Conservation (phyloP, 2,113 vertebrate species). For the Corvus cornix region DNA sequence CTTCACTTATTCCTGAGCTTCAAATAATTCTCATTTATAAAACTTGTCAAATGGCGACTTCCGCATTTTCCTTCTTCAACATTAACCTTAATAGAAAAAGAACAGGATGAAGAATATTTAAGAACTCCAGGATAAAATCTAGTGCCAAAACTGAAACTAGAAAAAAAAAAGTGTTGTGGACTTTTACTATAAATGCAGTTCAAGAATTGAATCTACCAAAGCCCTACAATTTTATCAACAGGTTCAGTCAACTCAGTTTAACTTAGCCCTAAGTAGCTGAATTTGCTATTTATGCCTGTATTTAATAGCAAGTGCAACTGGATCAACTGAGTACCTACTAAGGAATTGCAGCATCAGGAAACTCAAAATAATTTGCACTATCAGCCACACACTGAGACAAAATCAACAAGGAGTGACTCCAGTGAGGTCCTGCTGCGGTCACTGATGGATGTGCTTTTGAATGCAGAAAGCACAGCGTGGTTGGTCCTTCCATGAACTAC, state of each 20-base stretch:
- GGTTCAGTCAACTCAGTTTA: conserved; percentile 44
- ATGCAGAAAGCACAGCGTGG: background rate
- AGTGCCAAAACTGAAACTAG: conserved; percentile 85
- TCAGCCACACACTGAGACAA: conserved; percentile 28
- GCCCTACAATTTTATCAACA: conserved; percentile 57
- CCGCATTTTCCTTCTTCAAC: conserved; percentile 98
- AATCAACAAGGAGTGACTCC: conserved; percentile 25
- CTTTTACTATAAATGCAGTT: conserved; percentile 75
- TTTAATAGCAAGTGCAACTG: conserved; percentile 58
- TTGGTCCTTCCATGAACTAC: background rate
- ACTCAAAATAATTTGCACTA: conserved; percentile 16
- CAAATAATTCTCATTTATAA: conserved; percentile 95
- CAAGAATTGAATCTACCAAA: conserved; percentile 68
- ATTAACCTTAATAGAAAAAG: conserved; percentile 99
- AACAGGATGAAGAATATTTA: conserved; percentile 99
- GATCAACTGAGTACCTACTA: conserved; percentile 52
- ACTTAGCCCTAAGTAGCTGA: conserved; percentile 42
- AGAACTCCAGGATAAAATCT: conserved; percentile 88
- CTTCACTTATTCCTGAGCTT: conserved; percentile 98
- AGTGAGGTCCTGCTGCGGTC: background rate
- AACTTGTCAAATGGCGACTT: conserved; percentile 98
- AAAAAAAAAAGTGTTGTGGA: conserved; percentile 74
- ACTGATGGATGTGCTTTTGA: background rate
- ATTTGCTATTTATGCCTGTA: conserved; percentile 63
- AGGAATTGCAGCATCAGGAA: conserved; percentile 34